Base-by-base conservation (phyloP, 1,140 invertebrate genomes). In the Papilio xuthus region DNA sequence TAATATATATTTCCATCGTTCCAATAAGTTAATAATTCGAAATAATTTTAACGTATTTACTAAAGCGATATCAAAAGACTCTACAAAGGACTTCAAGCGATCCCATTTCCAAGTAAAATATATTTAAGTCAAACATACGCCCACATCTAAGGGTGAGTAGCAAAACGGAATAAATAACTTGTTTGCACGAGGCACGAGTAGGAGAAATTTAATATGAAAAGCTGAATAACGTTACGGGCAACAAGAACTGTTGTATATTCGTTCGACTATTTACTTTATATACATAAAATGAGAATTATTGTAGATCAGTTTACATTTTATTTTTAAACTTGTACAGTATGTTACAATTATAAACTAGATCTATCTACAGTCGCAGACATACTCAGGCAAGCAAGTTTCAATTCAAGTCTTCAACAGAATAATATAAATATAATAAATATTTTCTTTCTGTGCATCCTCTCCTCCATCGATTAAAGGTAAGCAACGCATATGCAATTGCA, bases 101-200 rank as follows among this genome's bases (percentile, higher is more conserved):
- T 84, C 77, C 80, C 76, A 77, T 80, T 85, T 82, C 83, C 72
- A 73, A 80, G 76, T 83, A 83, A 79, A 84, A 79, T 79, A 80
- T 78, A 82, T 72, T 72, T 69, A 75, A 75, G 42, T 28, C 71
- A 76, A 79, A 82, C 56, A 82, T 78, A 85, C 80, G 74, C 69
- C 78, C 42, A 82, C 72, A 79, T 70, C 47, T 70, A 79, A 78
- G 47, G 72, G 78, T 53, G 73, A 26, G 77, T 71, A 78, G 70
- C 56, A 56, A 72, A 78, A 42, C 76, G 74, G 28, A 80, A 77
- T 53, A 81, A 83, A 83, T 83, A 83, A 80, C 81, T 83, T 69
- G 77, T 72, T 60, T 47, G 53, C 79, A 78, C 32, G 15, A 76
- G 73, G 47, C 56, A 60, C 56, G 47, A 67, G 73, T 76, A 70